Evolutionary conservation across 2,888 invertebrate genomes (phyloP), one percentile per base, ranked within the genome.

Genomic region (Cryptus viduatorius): DNA sequence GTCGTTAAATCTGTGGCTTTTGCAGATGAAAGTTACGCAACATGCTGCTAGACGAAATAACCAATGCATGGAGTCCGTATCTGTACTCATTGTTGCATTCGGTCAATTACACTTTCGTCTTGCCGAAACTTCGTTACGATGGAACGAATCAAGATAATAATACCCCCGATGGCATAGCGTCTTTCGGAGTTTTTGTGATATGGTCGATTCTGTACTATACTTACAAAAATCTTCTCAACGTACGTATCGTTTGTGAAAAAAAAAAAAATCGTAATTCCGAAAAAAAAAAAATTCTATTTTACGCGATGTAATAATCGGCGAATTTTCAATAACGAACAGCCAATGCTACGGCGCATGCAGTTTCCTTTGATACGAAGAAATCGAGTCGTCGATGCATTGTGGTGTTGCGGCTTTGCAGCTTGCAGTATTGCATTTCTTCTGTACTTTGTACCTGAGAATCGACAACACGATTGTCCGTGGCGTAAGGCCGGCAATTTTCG

Each of bases 211-310:
- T 90, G 14, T 90, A 90, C 56, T 14, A 88, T 4, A 37, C 78
- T 12, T 90, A 90, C 31, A 88, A 89, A 67, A 90, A 89, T 59
- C 89, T 88, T 77, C 88, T 90, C 69, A 88, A 89, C 42, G 90
- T 90, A 85, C 85, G 90, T 88, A 50, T 61, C 2, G 24, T 61
- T 44, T 4, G 24, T 37, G 37, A 37, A 37, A 2, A 8, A 37
- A 37, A 37, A 37, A 37, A 37, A 37, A 37, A 37, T 8, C 37
- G 8, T 37, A 8, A 37, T 8, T 24, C 3, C 24, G 24, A 24
- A 24, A 2, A 24, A 24, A 24, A 37, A 37, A 37, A 37, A 37
- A 37, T 7, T 37, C 37, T 2, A 16, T 12, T 19, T 16, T 31
- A 14, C 31, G 14, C 19, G 10, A 31, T 12, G n/a, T 14, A 16